Percentiles rank a stretch among this genome's conserved stretches.
Conservation (phyloP, 2,888 invertebrate genomes). For the Caenorhabditis sinica region DNA sequence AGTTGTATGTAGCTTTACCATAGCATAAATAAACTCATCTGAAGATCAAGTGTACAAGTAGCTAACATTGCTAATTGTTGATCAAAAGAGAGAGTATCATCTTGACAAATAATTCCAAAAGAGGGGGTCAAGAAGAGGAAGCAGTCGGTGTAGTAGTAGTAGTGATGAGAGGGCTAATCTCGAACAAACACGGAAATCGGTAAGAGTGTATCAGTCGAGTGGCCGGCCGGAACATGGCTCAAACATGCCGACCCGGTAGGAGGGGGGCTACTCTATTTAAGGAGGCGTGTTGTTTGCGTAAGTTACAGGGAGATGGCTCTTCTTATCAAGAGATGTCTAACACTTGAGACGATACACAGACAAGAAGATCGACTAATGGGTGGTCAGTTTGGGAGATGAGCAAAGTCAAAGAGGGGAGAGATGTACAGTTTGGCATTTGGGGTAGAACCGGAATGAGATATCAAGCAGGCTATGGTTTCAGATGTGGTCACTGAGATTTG, state of each 20-base stretch:
- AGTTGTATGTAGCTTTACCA: no score
- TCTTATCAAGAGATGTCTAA: constrained; percentile 47
- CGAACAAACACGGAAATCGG: constrained; percentile 69
- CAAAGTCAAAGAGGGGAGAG: neutral
- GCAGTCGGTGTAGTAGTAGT: constrained; percentile 8
- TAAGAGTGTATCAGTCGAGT: constrained; percentile 69
- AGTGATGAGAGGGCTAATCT: constrained; percentile 62
- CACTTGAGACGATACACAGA: constrained; percentile 47
- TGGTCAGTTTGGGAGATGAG: constrained; percentile 36
- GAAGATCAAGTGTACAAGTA: neutral
- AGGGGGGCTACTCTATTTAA: constrained; percentile 47
- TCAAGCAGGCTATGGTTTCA: no score
- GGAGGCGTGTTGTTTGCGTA: constrained; percentile 61
- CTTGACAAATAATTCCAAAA: constrained; percentile 42
- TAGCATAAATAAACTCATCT: neutral
- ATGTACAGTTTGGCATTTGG: neutral
- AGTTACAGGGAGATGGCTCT: constrained; percentile 53
- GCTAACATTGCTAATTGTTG: constrained; percentile 36
- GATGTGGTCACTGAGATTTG: no score
- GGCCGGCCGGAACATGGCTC: constrained; percentile 53
- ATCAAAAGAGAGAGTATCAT: constrained; percentile 58
- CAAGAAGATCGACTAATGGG: constrained; percentile 19
- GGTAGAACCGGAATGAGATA: neutral
- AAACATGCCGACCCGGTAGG: constrained; percentile 47
- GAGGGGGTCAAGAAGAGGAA: constrained; percentile 49